Conservation (phyloP, 2,113 vertebrate species). For the Psettodes erumei region DNA sequence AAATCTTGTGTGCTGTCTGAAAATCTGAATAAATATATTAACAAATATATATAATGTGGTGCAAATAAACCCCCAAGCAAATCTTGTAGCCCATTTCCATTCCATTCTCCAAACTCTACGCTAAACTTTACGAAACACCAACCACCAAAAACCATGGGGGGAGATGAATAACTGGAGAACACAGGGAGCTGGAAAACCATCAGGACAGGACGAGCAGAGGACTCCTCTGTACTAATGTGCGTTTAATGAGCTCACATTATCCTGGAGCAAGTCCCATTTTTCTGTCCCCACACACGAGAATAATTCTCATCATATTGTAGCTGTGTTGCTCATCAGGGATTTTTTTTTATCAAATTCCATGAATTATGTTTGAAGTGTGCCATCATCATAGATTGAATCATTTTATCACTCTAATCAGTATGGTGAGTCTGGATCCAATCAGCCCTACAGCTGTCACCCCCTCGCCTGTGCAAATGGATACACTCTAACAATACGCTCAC, state of each 20-base stretch:
- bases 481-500: constrained; percentile 31
- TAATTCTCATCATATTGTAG: constrained; percentile 5
- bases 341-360: constrained; percentile 40
- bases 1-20: not conserved
- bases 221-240: constrained; percentile 17
- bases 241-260: constrained; percentile 38
- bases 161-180: too few species aligned
- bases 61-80: too few species aligned
- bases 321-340: constrained; percentile 26
- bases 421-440: constrained; percentile 56
- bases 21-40: too few species aligned
- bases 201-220: not conserved
- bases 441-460: constrained; percentile 32
- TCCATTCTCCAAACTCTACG: too few species aligned
- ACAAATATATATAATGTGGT: too few species aligned
- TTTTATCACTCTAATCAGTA: constrained; percentile 57
- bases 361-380: constrained; percentile 27
- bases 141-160: too few species aligned
- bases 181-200: too few species aligned
- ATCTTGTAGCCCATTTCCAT: too few species aligned
- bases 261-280: constrained; percentile 10
- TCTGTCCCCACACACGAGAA: not conserved
- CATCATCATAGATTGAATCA: constrained; percentile 30
- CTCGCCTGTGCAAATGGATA: constrained; percentile 22
- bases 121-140: too few species aligned